These are phyloP conservation scores for Enteromius radiatus DNA, from an alignment of 2,797 vertebrate genomes.

Conservation along the genomic window DNA sequence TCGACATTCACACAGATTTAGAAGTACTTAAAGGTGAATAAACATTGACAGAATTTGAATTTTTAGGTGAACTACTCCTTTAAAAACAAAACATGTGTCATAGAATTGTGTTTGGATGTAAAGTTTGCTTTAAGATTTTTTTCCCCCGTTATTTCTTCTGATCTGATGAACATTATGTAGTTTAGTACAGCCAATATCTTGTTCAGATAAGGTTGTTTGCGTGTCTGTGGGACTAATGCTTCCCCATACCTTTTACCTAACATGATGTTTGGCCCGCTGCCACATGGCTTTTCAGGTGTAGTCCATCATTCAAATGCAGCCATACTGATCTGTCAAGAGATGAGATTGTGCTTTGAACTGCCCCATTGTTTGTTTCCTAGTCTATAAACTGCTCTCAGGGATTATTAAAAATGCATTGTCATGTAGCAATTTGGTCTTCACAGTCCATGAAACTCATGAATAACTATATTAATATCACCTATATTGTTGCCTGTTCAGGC, in stretches of 20 bases:
- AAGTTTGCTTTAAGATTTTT: no score
- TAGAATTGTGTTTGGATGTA: no score
- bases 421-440: conserved; percentile 67
- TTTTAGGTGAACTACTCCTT: no score
- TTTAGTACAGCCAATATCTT: neutral
- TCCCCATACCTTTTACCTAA: neutral
- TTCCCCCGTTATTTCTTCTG: neutral
- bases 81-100: no score
- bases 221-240: neutral
- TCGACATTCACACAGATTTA: no score
- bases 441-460: conserved; percentile 70
- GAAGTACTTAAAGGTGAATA: no score
- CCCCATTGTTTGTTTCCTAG: conserved; percentile 55
- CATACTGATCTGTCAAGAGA: conserved; percentile 44
- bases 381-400: conserved; percentile 53
- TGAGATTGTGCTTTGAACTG: conserved; percentile 51
- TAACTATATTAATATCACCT: conserved; percentile 70
- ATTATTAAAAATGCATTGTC: conserved; percentile 68
- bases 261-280: conserved; percentile 6
- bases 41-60: no score
- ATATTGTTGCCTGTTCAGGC: conserved; percentile 65
- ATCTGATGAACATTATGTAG: neutral
- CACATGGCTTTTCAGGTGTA: conserved; percentile 36
- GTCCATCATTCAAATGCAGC: conserved; percentile 60
- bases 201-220: neutral